Conservation (phyloP, 1,140 invertebrate species). For the Physella acuta region DNA sequence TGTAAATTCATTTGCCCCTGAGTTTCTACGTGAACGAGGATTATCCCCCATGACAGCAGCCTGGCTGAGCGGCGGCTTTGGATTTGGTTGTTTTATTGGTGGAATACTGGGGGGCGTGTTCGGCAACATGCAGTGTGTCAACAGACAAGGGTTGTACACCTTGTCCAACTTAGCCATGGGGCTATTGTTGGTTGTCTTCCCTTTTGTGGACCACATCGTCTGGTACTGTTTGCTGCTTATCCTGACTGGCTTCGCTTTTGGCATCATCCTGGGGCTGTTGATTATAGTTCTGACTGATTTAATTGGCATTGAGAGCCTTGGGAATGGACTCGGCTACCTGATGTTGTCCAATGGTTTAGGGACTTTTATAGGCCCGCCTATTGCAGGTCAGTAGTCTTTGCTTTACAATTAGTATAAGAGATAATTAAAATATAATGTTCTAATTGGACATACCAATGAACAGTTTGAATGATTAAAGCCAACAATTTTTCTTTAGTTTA, state of each 20-base stretch:
- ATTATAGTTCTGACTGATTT: constrained; percentile 47
- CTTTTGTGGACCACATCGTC: constrained; percentile 27
- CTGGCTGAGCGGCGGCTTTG: constrained; percentile 33
- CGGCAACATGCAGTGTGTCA: constrained; percentile 38
- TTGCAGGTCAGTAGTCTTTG: no score
- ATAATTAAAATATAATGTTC: no score
- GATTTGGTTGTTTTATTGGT: constrained; percentile 42
- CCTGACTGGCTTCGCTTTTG: constrained; percentile 41
- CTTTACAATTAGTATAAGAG: no score
- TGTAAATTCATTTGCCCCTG: constrained; percentile 39
- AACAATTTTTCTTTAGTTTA: no score
- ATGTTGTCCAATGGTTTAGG: constrained; percentile 54
- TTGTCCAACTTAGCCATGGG: constrained; percentile 40
- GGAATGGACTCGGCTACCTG: constrained; percentile 47
- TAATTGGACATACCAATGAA: no score
- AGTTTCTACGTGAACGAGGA: constrained; percentile 37
- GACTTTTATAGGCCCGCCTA: constrained; percentile 43
- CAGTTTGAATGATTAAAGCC: no score
- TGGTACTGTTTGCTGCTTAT: constrained; percentile 26
- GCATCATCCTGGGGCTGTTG: constrained; percentile 45
- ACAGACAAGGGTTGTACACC: constrained; percentile 38
- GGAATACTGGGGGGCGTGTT: constrained; percentile 41
- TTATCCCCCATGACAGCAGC: constrained; percentile 35
- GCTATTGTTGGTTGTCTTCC: constrained; percentile 28
- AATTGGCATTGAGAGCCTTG: constrained; percentile 39